Evolutionary conservation across 1,140 invertebrate genomes (phyloP), one percentile per base, ranked within the genome.

Genomic region (Tribolium castaneum): DNA sequence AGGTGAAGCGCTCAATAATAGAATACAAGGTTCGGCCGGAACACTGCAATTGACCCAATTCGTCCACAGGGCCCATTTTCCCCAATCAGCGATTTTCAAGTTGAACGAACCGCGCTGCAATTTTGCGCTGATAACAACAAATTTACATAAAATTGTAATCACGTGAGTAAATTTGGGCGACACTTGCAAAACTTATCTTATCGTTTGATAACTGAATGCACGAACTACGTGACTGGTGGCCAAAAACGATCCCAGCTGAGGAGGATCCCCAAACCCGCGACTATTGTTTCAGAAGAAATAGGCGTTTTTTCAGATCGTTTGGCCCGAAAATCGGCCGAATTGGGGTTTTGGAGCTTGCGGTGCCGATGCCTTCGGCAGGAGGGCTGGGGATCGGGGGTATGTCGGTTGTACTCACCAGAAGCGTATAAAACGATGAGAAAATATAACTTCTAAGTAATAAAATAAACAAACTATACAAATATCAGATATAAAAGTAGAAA

Each of bases 401-500:
- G 2, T 0, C 5, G 7, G 5, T 45, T 45, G 66, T 78, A 83
- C 83, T 84, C 76, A 83, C 83, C 82, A 80, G 79, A 82, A 82
- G 82, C 82, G 82, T 83, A 81, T 84, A 78, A 78, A 80, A 81
- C 81, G 81, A 81, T 81, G 80, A 79, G 81, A 82, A 80, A 80
- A 80, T 80, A 81, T 80, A 81, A 79, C 77, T 80, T 81, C 81
- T 80, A 82, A 79, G 78, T 81, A 81, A 80, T 76, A 81, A 82
- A 83, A 82, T 83, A 83, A 84, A 83, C 80, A 84, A 84, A 84
- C 82, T 84, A 82, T 84, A 84, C 83, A 82, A 84, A 82, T 82
- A 78, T 79, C 51, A 83, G 83, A 84, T 85, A 85, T 85, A 85
- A 85, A 85, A 85, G 84, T 85, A 84, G 84, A 85, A 85, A 85